Percentiles rank a stretch among this genome's conserved stretches.
Conservation (phyloP, 37 sponge, comb jelly and placozoan genomes). For the Dysidea cf. avara region DNA sequence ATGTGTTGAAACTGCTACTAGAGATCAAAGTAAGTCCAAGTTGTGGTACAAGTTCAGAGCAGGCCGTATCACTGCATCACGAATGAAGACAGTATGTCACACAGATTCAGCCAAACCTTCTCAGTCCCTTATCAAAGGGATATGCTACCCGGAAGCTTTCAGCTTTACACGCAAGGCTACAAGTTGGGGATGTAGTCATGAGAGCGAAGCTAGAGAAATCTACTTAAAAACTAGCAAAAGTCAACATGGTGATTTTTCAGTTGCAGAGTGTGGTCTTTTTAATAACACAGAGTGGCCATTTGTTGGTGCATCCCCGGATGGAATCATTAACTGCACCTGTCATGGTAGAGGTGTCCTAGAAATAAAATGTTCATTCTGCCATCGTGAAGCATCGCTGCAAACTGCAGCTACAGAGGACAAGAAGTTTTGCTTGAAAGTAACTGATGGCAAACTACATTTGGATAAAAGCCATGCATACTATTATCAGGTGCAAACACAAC, state of each 20-base stretch:
- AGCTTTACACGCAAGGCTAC: no score
- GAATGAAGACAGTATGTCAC: no score
- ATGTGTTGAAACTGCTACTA: slow-evolving; percentile 14
- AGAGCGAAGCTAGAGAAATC: slow-evolving; percentile 9
- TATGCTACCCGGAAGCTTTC: no score
- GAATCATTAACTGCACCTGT: no score
- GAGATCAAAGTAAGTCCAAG: no score
- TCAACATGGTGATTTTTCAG: slow-evolving; percentile 2
- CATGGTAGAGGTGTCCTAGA: slow-evolving; percentile 44
- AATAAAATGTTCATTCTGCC: slow-evolving; percentile 29
- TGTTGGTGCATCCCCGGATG: no score
- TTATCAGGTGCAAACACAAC: slow-evolving; percentile 43
- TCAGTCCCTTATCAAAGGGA: no score
- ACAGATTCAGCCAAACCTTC: no score
- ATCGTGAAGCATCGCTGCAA: no score
- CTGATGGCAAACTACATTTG: background rate
- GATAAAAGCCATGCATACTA: slow-evolving; percentile 20
- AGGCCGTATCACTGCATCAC: no score
- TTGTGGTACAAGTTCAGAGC: slow-evolving; percentile 30
- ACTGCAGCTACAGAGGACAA: background rate
- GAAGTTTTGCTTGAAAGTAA: background rate
- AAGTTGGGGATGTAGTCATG: no score
- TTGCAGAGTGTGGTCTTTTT: slow-evolving; percentile 15
- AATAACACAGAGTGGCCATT: slow-evolving; percentile 35
- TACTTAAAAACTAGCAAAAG: background rate